Base-by-base conservation (phyloP, 2,888 invertebrate genomes). In the Sphaerophoria taeniata region DNA sequence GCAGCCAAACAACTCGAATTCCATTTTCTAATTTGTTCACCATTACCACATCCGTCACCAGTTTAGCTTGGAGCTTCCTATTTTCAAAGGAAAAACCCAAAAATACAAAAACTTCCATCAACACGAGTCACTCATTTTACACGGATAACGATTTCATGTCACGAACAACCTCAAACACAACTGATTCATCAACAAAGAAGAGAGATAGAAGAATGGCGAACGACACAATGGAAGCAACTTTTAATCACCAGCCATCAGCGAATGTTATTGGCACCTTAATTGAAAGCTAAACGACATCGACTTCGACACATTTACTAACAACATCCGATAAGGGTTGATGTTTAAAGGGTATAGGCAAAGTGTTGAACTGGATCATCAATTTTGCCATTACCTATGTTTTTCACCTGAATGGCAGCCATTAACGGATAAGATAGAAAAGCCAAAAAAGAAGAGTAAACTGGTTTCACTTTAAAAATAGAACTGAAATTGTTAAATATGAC, bases 261-360 rank as follows among this genome's bases (percentile, higher is more conserved):
- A 78, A 60, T 55, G 39, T 60, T 58, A 58, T 76, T 61, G 77
- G 67, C 36, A 72, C 70, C 61, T 73, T 77, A 82, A 82, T 73
- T 77, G 77, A 82, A 72, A 77, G 72, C 67, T 72, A 56, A 24
- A 39, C 53, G 69, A 67, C 67, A 51, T 33, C 47, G 51, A 33
- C 45, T 6, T 33, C 61, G 4, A 12, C 45, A 9, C 43, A 43
- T 43, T 39, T 3, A 16, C 36, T 16, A 53, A 1, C 6, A 16
- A 3, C 16, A 16, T 6, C 6, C 16, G 7, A 49, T 16, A 14
- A 6, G 49, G 49, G 36, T 14, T 45, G 33, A 11, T 11, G 33
- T 16, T 6, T 16, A 14, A 36, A 49, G 14, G 47, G 14, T 51
- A 47, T 45, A 34, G n/a, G 24, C 24, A 60, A 60, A 16, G 14